A percentile compares a stretch with the other conserved stretches of the same genome.
These are phyloP conservation scores for Hydractinia echinata DNA, from an alignment of 30 jellyfish, hydroid and myxozoan species.

Conservation along the genomic window DNA sequence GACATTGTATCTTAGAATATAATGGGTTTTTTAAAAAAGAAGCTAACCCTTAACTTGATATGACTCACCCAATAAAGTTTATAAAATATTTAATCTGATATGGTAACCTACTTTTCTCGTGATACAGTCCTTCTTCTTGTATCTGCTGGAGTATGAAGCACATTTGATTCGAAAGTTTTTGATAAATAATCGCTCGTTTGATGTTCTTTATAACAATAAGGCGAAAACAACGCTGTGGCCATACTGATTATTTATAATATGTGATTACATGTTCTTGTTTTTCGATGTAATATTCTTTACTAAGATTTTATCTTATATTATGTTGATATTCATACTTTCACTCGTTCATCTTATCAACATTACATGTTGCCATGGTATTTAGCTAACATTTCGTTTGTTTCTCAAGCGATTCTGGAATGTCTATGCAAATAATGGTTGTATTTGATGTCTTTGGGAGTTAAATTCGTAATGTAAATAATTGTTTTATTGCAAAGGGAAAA, in stretches of 20 bases:
- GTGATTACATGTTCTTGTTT: no score
- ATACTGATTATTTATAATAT: neutral
- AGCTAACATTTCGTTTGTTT: no score
- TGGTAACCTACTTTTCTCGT: conserved; percentile 38
- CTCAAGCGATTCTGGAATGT: no score
- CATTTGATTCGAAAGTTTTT: conserved; percentile 50
- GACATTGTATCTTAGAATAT: neutral
- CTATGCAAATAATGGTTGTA: no score
- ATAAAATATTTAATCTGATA: neutral
- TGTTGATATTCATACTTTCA: no score
- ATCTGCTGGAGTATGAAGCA: conserved; percentile 57
- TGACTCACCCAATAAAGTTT: neutral
- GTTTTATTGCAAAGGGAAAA: no score
- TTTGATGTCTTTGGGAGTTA: no score
- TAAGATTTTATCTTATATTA: no score
- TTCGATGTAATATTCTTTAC: no score
- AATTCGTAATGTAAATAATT: no score
- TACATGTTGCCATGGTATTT: no score
- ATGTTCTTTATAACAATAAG: conserved; percentile 43
- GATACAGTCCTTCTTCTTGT: conserved; percentile 43
- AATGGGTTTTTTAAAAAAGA: neutral
- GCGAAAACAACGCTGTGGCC: neutral
- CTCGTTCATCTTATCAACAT: no score
- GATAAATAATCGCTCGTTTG: conserved; percentile 51
- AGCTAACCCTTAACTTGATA: neutral